A percentile compares a stretch with the other conserved stretches of the same genome.
Evolutionary conservation across 2,797 vertebrate genomes (phyloP).

Genomic region (Hydrolagus colliei): DNA sequence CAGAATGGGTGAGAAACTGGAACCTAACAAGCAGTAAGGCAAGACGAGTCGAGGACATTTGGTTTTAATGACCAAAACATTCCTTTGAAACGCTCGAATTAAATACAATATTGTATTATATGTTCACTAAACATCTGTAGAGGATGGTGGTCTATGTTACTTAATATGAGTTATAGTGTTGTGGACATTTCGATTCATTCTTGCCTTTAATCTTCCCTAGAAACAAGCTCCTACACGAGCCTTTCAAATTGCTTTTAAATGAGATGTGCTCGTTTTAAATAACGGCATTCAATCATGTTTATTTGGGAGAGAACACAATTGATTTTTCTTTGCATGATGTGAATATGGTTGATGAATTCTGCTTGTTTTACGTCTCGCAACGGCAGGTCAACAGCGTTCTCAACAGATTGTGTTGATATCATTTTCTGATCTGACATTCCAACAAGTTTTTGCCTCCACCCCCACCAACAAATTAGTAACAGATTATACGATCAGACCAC

Average conservation of each 20-base stretch:
- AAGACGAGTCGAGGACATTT: no score
- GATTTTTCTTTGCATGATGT: not conserved
- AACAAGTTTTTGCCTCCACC: not conserved
- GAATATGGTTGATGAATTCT: not conserved
- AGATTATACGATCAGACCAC: not conserved
- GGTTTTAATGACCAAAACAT: no score
- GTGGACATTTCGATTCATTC: not conserved
- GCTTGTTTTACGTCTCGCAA: not conserved
- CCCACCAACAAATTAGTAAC: not conserved
- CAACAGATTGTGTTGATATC: not conserved
- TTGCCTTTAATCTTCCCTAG: not conserved
- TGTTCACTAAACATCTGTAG: not conserved
- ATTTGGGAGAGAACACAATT: not conserved
- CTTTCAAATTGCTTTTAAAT: slow-evolving; percentile 5
- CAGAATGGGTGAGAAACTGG: no score
- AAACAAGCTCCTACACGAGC: not conserved
- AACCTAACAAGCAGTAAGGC: no score
- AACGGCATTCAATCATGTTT: not conserved
- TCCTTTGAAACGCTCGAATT: no score
- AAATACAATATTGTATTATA: not conserved
- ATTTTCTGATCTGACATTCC: not conserved
- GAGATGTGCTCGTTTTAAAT: not conserved
- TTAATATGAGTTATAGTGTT: not conserved
- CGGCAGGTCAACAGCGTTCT: not conserved
- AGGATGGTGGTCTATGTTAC: not conserved